Evolutionary conservation across 2,797 vertebrate species (phyloP), one percentile per base, ranked within the genome.

Genomic region (Ficedula albicollis): DNA sequence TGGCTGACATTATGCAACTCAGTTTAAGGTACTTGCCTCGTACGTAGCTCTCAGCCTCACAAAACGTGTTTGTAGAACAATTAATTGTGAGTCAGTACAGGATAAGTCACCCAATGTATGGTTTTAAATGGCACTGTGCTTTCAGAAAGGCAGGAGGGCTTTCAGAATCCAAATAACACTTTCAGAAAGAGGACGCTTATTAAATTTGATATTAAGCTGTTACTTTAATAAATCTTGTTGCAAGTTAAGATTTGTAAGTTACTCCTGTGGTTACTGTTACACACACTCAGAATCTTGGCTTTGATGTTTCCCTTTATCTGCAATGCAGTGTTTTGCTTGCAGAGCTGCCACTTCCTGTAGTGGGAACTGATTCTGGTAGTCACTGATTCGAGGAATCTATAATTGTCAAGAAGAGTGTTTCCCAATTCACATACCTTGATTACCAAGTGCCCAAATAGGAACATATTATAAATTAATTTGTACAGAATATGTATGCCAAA

Each of bases 271-370:
- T 60, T 77, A 58, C 64, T 55, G 46, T 34, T 63, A 69, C 36
- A 56, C 0, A 2, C 54, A 60, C 41, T 32, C 34, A 73, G 66
- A 52, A 41, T 43, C 58, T 39, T 48, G 70, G 56, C 62, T 87
- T 70, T 60, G 62, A 32, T n/a, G 20, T 73, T 46, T 86, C 41
- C 46, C 62, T 86, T 80, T 38, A 75, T 60, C 93, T 94, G 90
- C 87, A 93, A 52, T 86, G 93, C 83, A 95, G 87, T 19, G 10
- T 78, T 95, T 78, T 80, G 26, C 73, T 76, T 59, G 48, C 75
- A 73, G 48, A 88, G 74, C 59, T 85, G 58, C 73, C 54, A 32
- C 66, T 74, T 84, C 79, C 77, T 64, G 30, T 59, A 26, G 62
- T 23, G 64, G 84, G 56, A 91, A 55, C 18, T 4, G 29, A 54